A percentile compares a stretch with the other conserved stretches of the same genome.
Conservation (phyloP, 2,113 vertebrate species). For the Laticauda laticaudata region DNA sequence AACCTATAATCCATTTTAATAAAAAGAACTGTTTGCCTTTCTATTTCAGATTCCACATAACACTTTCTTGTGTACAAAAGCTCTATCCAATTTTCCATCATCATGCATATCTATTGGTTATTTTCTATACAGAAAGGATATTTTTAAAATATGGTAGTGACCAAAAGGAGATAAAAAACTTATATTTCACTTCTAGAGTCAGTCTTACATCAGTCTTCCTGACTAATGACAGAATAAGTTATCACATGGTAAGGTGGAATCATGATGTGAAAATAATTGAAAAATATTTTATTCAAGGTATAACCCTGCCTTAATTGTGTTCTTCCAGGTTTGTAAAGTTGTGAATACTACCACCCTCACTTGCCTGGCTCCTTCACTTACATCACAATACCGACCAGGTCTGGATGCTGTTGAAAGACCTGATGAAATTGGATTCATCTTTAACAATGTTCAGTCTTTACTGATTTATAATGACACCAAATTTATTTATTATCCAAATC, state of each 20-base stretch:
- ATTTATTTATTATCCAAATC: slow-evolving; percentile 96
- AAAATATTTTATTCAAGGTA: neutral
- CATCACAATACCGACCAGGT: slow-evolving; percentile 79
- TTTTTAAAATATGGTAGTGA: neutral
- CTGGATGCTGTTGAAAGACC: slow-evolving; percentile 88
- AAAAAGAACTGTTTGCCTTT: neutral
- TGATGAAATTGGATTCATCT: slow-evolving; percentile 95
- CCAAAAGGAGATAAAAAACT: neutral
- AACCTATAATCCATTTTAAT: neutral
- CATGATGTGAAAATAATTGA: neutral
- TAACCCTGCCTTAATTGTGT: neutral
- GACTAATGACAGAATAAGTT: neutral
- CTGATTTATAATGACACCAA: slow-evolving; percentile 95
- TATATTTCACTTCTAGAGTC: neutral
- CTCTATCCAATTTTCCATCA: neutral
- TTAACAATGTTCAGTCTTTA: slow-evolving; percentile 94
- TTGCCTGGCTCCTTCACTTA: slow-evolving; percentile 87
- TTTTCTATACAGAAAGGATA: neutral
- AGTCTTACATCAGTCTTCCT: neutral
- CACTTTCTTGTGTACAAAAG: neutral
- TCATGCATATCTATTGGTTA: neutral
- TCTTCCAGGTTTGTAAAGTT: slow-evolving; percentile 83
- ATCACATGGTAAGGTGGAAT: neutral
- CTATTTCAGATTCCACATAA: neutral
- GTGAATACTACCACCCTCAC: slow-evolving; percentile 86